Conservation (phyloP, 2,888 invertebrate genomes). For the Campoplex nolae region DNA sequence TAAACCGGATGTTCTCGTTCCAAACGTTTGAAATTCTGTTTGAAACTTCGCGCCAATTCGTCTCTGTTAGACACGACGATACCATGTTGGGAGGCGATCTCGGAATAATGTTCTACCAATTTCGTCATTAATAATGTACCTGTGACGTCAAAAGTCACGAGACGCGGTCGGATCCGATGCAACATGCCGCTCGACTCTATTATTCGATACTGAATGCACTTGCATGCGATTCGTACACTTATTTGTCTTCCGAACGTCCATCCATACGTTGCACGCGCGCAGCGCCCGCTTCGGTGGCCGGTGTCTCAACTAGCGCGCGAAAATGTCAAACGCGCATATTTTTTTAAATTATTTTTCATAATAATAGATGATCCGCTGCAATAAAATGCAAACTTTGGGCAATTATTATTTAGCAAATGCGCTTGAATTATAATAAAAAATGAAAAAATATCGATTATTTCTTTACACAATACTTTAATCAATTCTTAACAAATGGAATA, state of each 20-base stretch:
- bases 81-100: conserved; percentile 90
- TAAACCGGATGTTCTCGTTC: conserved; percentile 92
- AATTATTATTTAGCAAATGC: background rate
- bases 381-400: too few species aligned
- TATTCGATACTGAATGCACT: background rate
- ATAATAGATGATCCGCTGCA: too few species aligned
- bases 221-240: background rate
- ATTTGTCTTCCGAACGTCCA: background rate
- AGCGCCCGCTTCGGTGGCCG: background rate
- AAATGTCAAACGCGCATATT: too few species aligned
- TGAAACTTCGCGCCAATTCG: conserved; percentile 88
- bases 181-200: conserved; percentile 32
- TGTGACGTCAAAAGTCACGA: conserved; percentile 95
- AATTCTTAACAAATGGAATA: conserved; percentile 82
- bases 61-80: conserved; percentile 86
- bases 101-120: conserved; percentile 87
- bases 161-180: conserved; percentile 84
- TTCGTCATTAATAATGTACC: conserved; percentile 89
- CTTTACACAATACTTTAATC: conserved; percentile 81
- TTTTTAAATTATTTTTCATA: too few species aligned
- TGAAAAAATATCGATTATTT: conserved; percentile 51
- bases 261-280: background rate
- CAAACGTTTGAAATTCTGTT: conserved; percentile 88
- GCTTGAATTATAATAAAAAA: background rate
- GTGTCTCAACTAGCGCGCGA: background rate